Conservation (phyloP, 2,797 vertebrate genomes). For the Gallirallus australis region DNA sequence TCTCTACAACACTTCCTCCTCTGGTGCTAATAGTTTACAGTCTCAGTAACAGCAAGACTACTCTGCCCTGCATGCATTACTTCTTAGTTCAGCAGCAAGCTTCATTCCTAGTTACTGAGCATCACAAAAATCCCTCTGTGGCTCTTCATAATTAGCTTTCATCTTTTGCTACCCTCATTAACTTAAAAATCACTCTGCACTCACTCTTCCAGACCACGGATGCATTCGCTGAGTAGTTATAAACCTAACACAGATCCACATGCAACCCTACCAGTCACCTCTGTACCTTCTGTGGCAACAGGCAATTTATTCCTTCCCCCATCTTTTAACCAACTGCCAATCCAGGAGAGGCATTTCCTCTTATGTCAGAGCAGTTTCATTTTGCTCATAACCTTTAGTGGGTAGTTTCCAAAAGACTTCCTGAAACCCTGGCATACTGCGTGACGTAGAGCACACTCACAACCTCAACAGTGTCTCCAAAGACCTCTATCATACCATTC, state of each 20-base stretch:
- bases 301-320: background rate
- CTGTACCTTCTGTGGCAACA: background rate
- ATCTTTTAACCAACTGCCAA: background rate
- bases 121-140: background rate
- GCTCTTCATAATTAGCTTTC: background rate
- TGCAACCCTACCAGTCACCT: background rate
- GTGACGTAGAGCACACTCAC: background rate
- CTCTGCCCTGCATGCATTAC: background rate
- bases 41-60: background rate
- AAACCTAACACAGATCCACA: background rate
- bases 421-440: background rate
- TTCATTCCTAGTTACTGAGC: background rate
- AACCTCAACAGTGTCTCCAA: background rate
- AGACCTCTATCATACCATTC: background rate
- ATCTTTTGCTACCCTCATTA: background rate
- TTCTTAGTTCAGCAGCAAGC: background rate
- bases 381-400: constrained; percentile 10
- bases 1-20: background rate
- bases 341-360: background rate
- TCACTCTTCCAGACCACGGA: background rate
- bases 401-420: background rate
- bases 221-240: background rate
- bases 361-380: constrained; percentile 36
- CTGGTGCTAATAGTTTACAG: background rate
- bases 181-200: background rate